Evolutionary conservation across 2,888 invertebrate species (phyloP).

Genomic region (Aporophyla lueneburgensis): DNA sequence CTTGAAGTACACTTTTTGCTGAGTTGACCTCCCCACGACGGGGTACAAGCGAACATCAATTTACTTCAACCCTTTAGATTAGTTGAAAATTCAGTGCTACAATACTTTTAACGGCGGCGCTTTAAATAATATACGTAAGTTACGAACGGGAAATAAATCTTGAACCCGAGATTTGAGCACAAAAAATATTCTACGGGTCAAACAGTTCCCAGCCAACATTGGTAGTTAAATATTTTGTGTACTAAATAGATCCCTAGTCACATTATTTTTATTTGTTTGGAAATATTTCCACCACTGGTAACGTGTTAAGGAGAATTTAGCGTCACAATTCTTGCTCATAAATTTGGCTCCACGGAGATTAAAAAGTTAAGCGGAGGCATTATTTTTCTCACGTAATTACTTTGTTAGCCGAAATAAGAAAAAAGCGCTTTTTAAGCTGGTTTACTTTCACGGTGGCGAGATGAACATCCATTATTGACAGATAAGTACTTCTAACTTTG

Average conservation of each 20-base stretch:
- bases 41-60: conserved; percentile 14
- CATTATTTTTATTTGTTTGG: conserved; percentile 61
- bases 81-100: conserved; percentile 22
- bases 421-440: conserved; percentile 62
- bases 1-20: conserved; percentile 43
- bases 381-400: conserved; percentile 73
- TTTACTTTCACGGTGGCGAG: conserved; percentile 59
- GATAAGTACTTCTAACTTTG: conserved; percentile 54
- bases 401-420: conserved; percentile 66
- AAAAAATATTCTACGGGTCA: conserved; percentile 12
- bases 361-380: conserved; percentile 70
- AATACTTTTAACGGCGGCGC: not conserved
- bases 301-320: conserved; percentile 71
- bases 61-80: conserved; percentile 22
- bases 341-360: conserved; percentile 71
- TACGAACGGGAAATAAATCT: conserved; percentile 10
- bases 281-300: conserved; percentile 61
- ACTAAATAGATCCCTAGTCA: conserved; percentile 61
- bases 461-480: conserved; percentile 64
- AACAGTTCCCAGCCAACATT: conserved; percentile 21
- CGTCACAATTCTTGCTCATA: conserved; percentile 71
- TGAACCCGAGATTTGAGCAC: not conserved
- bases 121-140: conserved; percentile 28
- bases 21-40: conserved; percentile 21
- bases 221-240: conserved; percentile 50